Percentiles rank a stretch among this genome's conserved stretches.
Conservation (phyloP, 2,888 invertebrate genomes). For the Drosophila koepferae region DNA sequence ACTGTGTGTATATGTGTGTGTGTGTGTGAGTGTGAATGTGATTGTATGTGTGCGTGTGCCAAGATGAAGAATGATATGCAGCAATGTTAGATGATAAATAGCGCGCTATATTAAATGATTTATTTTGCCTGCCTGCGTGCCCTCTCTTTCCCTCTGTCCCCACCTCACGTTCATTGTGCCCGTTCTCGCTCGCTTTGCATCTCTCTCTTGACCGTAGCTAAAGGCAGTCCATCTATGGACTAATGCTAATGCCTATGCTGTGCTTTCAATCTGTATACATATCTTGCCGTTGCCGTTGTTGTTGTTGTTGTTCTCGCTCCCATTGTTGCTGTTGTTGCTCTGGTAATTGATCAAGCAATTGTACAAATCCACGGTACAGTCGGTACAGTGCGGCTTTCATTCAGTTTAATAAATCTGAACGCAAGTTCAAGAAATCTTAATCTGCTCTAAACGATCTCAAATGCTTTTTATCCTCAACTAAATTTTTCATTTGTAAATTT, state of each 20-base stretch:
- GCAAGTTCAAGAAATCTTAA: constrained; percentile 23
- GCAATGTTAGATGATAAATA: constrained; percentile 76
- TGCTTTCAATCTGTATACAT: constrained; percentile 44
- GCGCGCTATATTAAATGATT: constrained; percentile 81
- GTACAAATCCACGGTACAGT: constrained; percentile 61
- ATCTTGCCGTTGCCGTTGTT: constrained; percentile 14
- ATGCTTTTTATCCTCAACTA: constrained; percentile 12
- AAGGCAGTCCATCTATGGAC: constrained; percentile 46
- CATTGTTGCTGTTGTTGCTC: constrained; percentile 33
- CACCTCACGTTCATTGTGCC: constrained; percentile 68
- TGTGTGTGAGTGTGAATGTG: constrained; percentile 31
- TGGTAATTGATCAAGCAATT: constrained; percentile 62
- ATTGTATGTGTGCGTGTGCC: constrained; percentile 34
- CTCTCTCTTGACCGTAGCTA: constrained; percentile 48
- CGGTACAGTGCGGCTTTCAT: constrained; percentile 38
- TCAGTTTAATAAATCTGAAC: constrained; percentile 39
- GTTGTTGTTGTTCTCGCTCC: constrained; percentile 25
- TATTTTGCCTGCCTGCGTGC: constrained; percentile 52
- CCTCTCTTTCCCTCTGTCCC: constrained; percentile 9
- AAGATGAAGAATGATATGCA: constrained; percentile 77
- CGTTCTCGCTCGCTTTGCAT: constrained; percentile 40
- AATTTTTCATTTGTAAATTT: constrained; percentile 18
- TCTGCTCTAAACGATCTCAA: constrained; percentile 7
- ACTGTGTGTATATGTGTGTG: constrained; percentile 45
- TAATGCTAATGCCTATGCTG: constrained; percentile 57